phyloP scores from a whole-genome alignment of 1,140 invertebrate genomes.

The Arion vulgaris region DNA sequence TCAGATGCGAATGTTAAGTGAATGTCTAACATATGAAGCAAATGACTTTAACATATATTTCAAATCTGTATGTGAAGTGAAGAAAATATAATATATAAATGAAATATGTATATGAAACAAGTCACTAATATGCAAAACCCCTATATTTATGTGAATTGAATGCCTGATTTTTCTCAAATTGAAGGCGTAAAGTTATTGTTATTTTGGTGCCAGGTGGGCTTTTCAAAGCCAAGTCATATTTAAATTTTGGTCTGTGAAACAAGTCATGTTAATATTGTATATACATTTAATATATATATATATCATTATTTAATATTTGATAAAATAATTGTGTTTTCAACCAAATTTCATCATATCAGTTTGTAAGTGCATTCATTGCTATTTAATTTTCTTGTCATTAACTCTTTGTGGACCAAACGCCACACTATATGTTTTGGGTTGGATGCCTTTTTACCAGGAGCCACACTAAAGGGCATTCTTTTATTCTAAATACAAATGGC shows the following conservation, averaged over 20 bases:
- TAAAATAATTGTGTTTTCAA: background rate
- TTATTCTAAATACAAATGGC: background rate
- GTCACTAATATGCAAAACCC: too few species aligned
- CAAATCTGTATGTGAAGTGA: too few species aligned
- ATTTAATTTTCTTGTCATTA: background rate
- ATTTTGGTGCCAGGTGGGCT: background rate
- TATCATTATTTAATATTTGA: background rate
- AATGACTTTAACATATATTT: too few species aligned
- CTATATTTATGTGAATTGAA: too few species aligned
- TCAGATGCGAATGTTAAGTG: too few species aligned
- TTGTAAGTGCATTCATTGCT: background rate
- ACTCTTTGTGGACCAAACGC: background rate
- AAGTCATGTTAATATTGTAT: constrained; percentile 3
- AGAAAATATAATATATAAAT: too few species aligned
- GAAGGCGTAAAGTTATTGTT: background rate
- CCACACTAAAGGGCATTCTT: too few species aligned
- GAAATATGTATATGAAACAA: too few species aligned
- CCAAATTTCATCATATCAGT: constrained; percentile 39
- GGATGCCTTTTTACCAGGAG: too few species aligned
- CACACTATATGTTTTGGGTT: too few species aligned
- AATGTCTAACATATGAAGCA: too few species aligned
- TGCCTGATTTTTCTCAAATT: background rate
- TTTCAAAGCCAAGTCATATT: background rate
- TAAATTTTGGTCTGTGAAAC: background rate
- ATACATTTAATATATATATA: background rate